Evolutionary conservation across 2,888 invertebrate genomes (phyloP).

Genomic region (Blastobasis lacticolella): DNA sequence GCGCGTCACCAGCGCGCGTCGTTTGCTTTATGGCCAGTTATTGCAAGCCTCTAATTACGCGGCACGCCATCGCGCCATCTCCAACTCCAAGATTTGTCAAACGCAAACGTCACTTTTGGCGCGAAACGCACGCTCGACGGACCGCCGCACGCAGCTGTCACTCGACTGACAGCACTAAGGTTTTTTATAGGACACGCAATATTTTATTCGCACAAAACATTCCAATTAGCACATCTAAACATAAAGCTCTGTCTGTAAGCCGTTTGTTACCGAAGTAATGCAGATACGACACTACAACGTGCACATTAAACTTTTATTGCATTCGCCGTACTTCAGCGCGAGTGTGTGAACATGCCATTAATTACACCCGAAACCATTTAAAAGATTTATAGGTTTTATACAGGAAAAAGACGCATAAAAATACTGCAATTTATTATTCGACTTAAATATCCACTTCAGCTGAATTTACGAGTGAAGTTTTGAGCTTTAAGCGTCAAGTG

Average conservation of each 20-base stretch:
- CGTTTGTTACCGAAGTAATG: conserved; percentile 19
- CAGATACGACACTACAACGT: conserved; percentile 38
- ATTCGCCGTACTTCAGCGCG: conserved; percentile 55
- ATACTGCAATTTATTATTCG: conserved; percentile 27
- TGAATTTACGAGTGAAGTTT: conserved; percentile 4
- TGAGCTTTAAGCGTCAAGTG: background rate
- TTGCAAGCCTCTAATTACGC: conserved; percentile 65
- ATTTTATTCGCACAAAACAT: background rate
- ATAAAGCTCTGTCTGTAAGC: too few species aligned
- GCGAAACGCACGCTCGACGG: conserved; percentile 50
- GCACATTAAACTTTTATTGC: conserved; percentile 60
- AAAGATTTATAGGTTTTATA: conserved; percentile 61
- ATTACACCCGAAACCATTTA: conserved; percentile 61
- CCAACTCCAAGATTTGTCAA: conserved; percentile 55
- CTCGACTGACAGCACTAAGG: conserved; percentile 3
- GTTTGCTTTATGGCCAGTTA: conserved; percentile 65
- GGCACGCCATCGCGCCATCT: conserved; percentile 33
- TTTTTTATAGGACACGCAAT: background rate
- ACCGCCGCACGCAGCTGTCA: conserved; percentile 28
- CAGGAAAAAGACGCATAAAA: conserved; percentile 38
- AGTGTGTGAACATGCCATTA: conserved; percentile 58
- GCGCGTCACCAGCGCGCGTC: conserved; percentile 62
- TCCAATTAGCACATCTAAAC: background rate
- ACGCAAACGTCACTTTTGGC: conserved; percentile 49
- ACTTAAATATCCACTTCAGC: conserved; percentile 3